Evolutionary conservation across 2,888 invertebrate genomes (phyloP).

Genomic region (Atherix ibis): DNA sequence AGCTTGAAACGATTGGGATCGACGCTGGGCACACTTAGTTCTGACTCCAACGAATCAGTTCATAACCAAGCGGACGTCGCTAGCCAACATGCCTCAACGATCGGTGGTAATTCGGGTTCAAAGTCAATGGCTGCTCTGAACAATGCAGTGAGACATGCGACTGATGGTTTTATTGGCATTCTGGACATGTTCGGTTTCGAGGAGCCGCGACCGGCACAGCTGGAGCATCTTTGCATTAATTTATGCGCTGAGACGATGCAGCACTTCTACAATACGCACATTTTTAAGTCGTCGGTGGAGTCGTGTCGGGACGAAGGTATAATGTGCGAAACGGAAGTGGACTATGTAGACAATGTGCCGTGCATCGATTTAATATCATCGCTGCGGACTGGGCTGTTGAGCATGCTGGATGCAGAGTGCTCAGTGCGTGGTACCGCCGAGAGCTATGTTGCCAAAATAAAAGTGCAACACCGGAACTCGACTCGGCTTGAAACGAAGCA

Average conservation of each 20-base stretch:
- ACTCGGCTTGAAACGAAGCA: conserved; percentile 54
- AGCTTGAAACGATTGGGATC: conserved; percentile 72
- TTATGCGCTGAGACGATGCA: conserved; percentile 95
- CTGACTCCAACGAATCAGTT: conserved; percentile 83
- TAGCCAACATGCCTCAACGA: conserved; percentile 71
- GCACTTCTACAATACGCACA: conserved; percentile 93
- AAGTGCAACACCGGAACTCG: conserved; percentile 68
- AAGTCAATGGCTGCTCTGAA: conserved; percentile 84
- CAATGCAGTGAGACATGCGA: conserved; percentile 82
- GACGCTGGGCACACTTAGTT: conserved; percentile 70
- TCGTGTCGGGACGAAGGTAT: conserved; percentile 90
- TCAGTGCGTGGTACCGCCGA: conserved; percentile 67
- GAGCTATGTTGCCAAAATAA: conserved; percentile 64
- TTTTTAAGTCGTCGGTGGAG: conserved; percentile 86
- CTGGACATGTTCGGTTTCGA: conserved; percentile 96
- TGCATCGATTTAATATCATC: conserved; percentile 92
- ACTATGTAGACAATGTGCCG: conserved; percentile 86
- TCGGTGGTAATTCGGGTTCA: conserved; percentile 65
- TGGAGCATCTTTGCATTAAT: conserved; percentile 90
- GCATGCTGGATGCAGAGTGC: conserved; percentile 84
- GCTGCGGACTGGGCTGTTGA: conserved; percentile 75
- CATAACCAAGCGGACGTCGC: conserved; percentile 74
- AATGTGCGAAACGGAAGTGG: conserved; percentile 74
- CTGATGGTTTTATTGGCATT: conserved; percentile 89
- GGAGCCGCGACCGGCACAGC: conserved; percentile 73